Conservation (phyloP, 2,797 vertebrate species). For the Cryptoprocta ferox region DNA sequence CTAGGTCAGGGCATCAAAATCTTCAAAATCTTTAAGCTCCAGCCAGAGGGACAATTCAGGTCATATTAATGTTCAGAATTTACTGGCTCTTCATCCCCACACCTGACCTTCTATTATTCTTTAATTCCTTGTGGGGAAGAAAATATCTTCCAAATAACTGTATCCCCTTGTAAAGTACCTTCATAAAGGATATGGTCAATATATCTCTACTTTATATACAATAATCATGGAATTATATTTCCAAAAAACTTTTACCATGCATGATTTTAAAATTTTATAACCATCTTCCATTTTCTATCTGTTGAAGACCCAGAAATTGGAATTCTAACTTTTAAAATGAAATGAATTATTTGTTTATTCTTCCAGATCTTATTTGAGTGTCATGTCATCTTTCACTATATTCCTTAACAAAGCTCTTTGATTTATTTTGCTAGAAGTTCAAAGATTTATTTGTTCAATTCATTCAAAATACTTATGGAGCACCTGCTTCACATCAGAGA, state of each 20-base stretch:
- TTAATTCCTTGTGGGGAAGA: not conserved
- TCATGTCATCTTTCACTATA: not conserved
- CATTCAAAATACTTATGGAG: not conserved
- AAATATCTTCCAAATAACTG: not conserved
- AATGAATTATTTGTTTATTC: conserved; percentile 14
- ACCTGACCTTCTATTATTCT: not conserved
- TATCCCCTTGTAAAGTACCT: not conserved
- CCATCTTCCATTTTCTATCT: not conserved
- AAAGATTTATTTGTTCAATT: not conserved
- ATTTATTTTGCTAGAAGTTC: not conserved
- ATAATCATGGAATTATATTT: not conserved
- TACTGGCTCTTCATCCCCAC: not conserved
- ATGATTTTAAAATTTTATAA: not conserved
- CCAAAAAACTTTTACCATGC: not conserved
- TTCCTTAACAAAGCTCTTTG: not conserved
- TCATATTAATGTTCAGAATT: not conserved
- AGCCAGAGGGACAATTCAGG: not conserved
- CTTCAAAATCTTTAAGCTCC: not conserved
- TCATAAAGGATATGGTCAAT: not conserved
- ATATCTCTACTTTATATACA: not conserved
- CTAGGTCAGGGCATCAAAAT: not conserved
- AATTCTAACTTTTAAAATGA: conserved; percentile 5
- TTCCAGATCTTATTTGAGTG: not conserved
- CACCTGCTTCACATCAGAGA: not conserved
- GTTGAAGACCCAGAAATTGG: not conserved